phyloP scores from a whole-genome alignment of 1,140 invertebrate species.

The Bombus confusus region DNA sequence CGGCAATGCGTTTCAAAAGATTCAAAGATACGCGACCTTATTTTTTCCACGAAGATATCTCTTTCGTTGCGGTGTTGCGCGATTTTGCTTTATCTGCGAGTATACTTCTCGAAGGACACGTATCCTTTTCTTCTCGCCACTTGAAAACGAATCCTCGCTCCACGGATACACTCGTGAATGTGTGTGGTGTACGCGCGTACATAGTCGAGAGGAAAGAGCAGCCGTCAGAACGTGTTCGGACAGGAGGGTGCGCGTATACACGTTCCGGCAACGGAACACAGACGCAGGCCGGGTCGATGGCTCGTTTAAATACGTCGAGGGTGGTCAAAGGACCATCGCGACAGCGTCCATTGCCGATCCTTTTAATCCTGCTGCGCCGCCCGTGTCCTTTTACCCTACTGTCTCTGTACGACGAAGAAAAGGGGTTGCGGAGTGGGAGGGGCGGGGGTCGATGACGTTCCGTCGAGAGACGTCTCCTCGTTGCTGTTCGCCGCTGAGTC shows the following conservation, averaged over 20 bases:
- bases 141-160: background rate
- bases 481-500: background rate
- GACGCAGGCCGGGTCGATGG: background rate
- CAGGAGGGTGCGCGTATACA: background rate
- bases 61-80: background rate
- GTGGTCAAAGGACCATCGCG: slow-evolving; percentile 22
- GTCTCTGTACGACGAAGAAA: background rate
- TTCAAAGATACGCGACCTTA: slow-evolving; percentile 39
- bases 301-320: slow-evolving; percentile 17
- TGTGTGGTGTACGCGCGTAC: too few species aligned
- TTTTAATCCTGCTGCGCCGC: slow-evolving; percentile 35
- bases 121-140: background rate
- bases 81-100: background rate
- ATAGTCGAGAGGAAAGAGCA: too few species aligned
- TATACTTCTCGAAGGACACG: background rate
- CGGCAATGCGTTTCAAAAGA: slow-evolving; percentile 39
- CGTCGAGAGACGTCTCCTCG: background rate
- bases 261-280: too few species aligned
- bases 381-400: slow-evolving; percentile 25
- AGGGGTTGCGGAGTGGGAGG: background rate
- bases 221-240: too few species aligned
- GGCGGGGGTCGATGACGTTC: slow-evolving; percentile 1
- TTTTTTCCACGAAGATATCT: slow-evolving; percentile 6
- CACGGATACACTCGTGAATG: background rate
- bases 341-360: background rate